Evolutionary conservation across 2,888 invertebrate species (phyloP), one percentile per base, ranked within the genome.

Genomic region (Pterostichus niger): DNA sequence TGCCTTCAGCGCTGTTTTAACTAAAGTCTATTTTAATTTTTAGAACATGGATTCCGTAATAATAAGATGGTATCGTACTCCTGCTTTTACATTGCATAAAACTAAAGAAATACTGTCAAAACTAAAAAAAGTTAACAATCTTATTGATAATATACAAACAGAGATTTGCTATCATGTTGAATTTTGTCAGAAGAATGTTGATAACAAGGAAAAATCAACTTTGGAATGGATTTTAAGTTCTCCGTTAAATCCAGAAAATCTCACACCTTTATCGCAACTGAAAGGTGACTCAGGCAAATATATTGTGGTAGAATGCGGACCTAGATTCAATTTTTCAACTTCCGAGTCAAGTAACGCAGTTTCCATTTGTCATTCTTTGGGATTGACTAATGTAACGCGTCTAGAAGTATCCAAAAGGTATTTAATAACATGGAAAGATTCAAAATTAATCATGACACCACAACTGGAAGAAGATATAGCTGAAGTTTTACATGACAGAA

Each of bases 321-420:
- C 98, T 46, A 94, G 98, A 86, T 94, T 98, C 86, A 97, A 98
- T 90, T 98, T 98, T 89, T 98, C 97, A 13, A 99, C 99, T 52
- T 95, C 99, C 0, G 97, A 97, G 89, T 98, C 98, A 0, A 98
- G 98, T 86, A 99, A 99, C 90, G 97, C 98, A 35, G 96, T 99
- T 0, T 97, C 98, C 78, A 98, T 99, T 86, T 98, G 97, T 88
- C 94, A 94, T 85, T 95, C 97, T 86, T 93, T 98, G 61, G 96
- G 96, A 2, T 90, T 98, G 44, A 90, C 90, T 54, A 93, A 94
- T 88, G 92, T 99, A 4, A 92, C 91, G 3, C 93, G 99, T 79
- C 91, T 99, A 78, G 99, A 99, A 91, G 92, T 93, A 46, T 96
- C 96, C 0, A 94, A 93, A 4, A 92, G 97, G 86, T 98, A 97